Evolutionary conservation across 2,888 invertebrate genomes (phyloP), one percentile per base, ranked within the genome.

Genomic region (Melitaea athalia): DNA sequence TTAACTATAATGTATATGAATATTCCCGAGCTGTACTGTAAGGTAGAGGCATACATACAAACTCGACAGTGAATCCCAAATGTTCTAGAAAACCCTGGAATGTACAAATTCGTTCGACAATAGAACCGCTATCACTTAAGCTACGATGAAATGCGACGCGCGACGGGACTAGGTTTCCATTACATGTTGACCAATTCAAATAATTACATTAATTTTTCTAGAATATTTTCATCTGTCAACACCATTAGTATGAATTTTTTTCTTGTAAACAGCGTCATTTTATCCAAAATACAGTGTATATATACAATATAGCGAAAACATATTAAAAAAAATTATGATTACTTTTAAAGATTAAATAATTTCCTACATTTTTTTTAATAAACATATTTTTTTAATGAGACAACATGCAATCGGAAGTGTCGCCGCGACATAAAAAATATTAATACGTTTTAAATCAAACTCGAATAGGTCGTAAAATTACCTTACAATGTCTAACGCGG

Each of bases 101-200:
- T 92, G 91, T 92, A 83, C 80, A 85, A 85, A 85, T 85, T 88
- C 86, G 87, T 88, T 86, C 84, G 79, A 79, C 79, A 80, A 79
- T 78, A 84, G 79, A 85, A 85, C 83, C 83, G 74, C 78, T 79
- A 79, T 77, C 73, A 77, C 89, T 89, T 88, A 91, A 83, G 78
- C 89, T 89, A 91, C 71, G 75, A 85, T 85, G 85, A 92, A 92
- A 92, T 91, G 92, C 91, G 79, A 75, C 70, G 77, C 84, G 84
- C 91, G 89, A 85, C 92, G 91, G 89, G 91, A 91, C 92, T 92
- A 92, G 92, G 76, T 78, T 76, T 81, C 84, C 77, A 78, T 82
- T 84, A 85, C 88, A 86, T 82, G 84, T 85, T 85, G 85, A 85
- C 82, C 82, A 77, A 82, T 82, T 79, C 78, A 78, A 73, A 69